phyloP scores from a whole-genome alignment of 1,140 invertebrate species.

The Delia radicum region DNA sequence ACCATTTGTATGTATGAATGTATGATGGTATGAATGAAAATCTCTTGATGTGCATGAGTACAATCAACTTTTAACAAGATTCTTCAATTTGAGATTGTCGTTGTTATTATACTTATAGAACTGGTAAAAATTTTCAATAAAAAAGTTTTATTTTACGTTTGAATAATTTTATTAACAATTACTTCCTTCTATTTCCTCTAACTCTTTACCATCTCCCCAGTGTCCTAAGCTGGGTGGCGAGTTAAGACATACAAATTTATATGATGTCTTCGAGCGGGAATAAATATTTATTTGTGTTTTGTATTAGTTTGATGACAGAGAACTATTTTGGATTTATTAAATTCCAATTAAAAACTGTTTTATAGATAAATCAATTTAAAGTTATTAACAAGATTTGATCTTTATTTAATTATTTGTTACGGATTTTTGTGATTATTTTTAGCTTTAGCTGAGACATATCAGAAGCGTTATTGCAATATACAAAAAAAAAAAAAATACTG shows the following conservation, averaged over 20 bases:
- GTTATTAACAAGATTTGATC: not conserved
- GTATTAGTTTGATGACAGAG: no score
- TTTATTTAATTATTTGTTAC: not conserved
- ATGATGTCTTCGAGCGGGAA: no score
- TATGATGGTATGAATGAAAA: not conserved
- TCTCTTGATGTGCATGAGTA: not conserved
- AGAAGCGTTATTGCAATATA: no score
- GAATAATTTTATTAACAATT: not conserved
- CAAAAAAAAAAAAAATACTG: no score
- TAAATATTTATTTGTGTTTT: no score
- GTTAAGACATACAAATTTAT: no score
- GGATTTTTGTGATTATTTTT: no score
- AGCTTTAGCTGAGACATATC: no score
- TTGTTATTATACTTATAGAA: not conserved
- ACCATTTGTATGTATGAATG: not conserved
- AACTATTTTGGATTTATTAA: not conserved
- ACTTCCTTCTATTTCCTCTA: not conserved
- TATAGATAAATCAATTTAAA: not conserved
- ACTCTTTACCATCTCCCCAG: not conserved
- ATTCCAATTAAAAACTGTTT: not conserved
- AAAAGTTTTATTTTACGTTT: not conserved
- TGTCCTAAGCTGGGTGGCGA: not conserved
- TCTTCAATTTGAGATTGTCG: not conserved
- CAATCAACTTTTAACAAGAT: not conserved
- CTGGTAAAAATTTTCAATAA: not conserved